These are phyloP conservation scores for Leptogaster cylindrica DNA, from an alignment of 2,888 invertebrate genomes.

Conservation along the genomic window DNA sequence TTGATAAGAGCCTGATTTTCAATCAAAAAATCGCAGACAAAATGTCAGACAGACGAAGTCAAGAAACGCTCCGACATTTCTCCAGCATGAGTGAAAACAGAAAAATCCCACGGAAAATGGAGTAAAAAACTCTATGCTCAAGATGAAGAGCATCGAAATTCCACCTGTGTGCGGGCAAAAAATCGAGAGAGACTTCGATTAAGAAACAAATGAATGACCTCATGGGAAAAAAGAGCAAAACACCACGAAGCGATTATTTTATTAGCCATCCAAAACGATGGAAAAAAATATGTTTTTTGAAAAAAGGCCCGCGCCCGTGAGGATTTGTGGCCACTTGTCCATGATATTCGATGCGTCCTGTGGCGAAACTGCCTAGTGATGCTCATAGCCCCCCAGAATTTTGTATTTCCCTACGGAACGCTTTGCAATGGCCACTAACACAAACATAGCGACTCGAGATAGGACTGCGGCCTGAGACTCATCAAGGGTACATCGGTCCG, in stretches of 20 bases:
- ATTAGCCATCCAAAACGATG: constrained; percentile 27
- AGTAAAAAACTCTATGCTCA: neutral
- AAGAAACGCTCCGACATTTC: neutral
- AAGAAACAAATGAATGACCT: constrained; percentile 32
- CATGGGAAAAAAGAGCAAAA: constrained; percentile 6
- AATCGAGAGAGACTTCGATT: constrained; percentile 17
- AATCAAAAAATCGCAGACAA: constrained; percentile 24
- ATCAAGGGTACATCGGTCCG: constrained; percentile 27
- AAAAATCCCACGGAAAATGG: constrained; percentile 29
- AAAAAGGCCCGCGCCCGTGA: constrained; percentile 12
- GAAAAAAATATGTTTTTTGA: constrained; percentile 2
- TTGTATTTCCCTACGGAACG: constrained; percentile 27
- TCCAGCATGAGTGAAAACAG: neutral
- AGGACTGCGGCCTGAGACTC: neutral
- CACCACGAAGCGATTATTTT: constrained; percentile 27
- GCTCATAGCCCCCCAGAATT: constrained; percentile 34
- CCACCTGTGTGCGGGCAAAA: constrained; percentile 19
- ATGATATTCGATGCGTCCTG: constrained; percentile 38
- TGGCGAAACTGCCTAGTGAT: constrained; percentile 36
- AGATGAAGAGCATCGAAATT: constrained; percentile 25
- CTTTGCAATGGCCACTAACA: neutral
- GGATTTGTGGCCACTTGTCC: constrained; percentile 26
- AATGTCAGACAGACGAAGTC: constrained; percentile 22
- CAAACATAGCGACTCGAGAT: neutral
- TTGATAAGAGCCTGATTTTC: neutral